Evolutionary conservation across 2,888 invertebrate species (phyloP), one percentile per base, ranked within the genome.

Genomic region (Agrotis ipsilon): DNA sequence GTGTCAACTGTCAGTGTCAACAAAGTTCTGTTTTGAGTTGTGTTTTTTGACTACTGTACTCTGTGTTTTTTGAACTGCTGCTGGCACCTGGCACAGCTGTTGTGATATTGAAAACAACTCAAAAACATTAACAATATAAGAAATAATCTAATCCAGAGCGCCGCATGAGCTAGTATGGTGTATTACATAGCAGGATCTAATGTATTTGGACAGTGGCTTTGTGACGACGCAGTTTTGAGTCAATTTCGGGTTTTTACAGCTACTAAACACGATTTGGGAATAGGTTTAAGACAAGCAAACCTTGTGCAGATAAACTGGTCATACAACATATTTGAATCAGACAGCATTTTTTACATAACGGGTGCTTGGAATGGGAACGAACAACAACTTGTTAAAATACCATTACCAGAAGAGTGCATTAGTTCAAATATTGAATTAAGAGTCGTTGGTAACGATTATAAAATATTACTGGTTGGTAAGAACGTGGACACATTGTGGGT

Each of bases 201-300:
- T 88, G 80, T 96, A 82, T 95, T 95, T 82, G 92, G 92, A 3
- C 96, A 96, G 71, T 96, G 96, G 96, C 83, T 89, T 72, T 80
- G 76, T 21, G 75, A 85, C 1, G 84, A 90, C 51, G 67, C 79
- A 49, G 70, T 92, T 61, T 74, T 93, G 64, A 83, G 86, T 69
- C 80, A 85, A 65, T 94, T 94, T 82, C 80, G 84, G 67, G 55
- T 54, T n/a, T 58, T 92, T 13, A 70, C 64, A 43, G 59, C 76
- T 19, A 71, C 14, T 58, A 68, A 80, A 14, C 58, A 61, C 27
- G 75, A 84, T 60, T 83, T 89, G 59, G 80, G 84, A 70, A 57
- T 83, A 21, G 19, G 19, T 65, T 27, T 70, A 27, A 80, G 81
- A 46, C 51, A 63, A 13, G 82, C 88, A 27, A 87, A 85, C 75